Evolutionary conservation across 1,140 invertebrate species (phyloP), one percentile per base, ranked within the genome.

Genomic region (Maconellicoccus hirsutus): DNA sequence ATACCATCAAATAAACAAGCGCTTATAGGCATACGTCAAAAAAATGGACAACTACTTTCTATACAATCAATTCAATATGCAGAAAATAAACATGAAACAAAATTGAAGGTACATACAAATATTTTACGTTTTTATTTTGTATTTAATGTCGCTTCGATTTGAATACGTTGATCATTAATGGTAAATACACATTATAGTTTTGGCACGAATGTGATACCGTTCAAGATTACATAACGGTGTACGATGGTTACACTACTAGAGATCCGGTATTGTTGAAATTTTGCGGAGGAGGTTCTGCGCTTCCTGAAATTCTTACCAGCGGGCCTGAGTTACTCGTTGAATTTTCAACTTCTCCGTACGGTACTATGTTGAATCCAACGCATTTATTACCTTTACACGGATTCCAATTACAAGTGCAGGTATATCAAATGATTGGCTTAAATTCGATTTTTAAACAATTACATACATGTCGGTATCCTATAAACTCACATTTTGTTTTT

Each of bases 251-350:
- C 76, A 93, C 90, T 70, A 93, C 91, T 6, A 83, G 90, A 74
- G 91, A 93, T 79, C 90, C 92, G 4, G 86, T 93, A 72, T 87
- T 95, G 73, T 80, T 94, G 73, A 92, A 91, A 80, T 93, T 95
- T 78, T 96, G 93, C 77, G 92, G 92, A 1, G 88, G 88, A 38
- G 92, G 91, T 39, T 86, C 90, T 75, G 83, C 89, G 0, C 87
- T 94, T 27, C 91, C 92, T 0, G 86, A 89, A 76, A 86, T 89
- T 16, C 85, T 89, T 71, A 93, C 91, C 70, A 92, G 90, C 77
- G 90, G 90, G 0, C 88, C 90, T 42, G 91, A 94, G 78, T 82
- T 94, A 72, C 81, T 94, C 61, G 90, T 94, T 25, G 91, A 93
- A 79, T 92, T 94, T 78, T 91, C 89, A 72, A 92, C 90, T n/a